A percentile compares a stretch with the other conserved stretches of the same genome.
These are phyloP conservation scores for Ophion costatus DNA, from an alignment of 2,888 invertebrate species.

Conservation along the genomic window DNA sequence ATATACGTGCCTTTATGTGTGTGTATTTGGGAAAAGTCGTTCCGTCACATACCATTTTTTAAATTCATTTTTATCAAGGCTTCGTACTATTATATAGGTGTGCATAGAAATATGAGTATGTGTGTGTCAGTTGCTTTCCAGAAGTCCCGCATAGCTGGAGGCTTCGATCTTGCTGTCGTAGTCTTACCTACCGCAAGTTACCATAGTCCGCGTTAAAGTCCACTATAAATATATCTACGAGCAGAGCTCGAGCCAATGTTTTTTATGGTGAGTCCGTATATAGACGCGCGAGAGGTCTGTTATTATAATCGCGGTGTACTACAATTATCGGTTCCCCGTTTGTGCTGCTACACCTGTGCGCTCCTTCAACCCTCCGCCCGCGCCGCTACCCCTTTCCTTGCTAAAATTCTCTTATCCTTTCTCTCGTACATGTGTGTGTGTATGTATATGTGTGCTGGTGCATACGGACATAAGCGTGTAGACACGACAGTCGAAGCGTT, in stretches of 20 bases:
- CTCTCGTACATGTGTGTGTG: slow-evolving; percentile 6
- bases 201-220: slow-evolving; percentile 7
- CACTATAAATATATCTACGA: slow-evolving; percentile 23
- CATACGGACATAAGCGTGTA: slow-evolving; percentile 3
- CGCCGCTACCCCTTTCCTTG: not conserved
- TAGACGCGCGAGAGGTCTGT: slow-evolving; percentile 67
- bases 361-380: slow-evolving; percentile 28
- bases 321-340: slow-evolving; percentile 73
- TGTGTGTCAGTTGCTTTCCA: not conserved
- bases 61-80: too few species aligned
- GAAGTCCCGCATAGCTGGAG: slow-evolving; percentile 4
- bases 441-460: not conserved
- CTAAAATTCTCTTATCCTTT: slow-evolving; percentile 33
- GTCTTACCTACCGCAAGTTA: slow-evolving; percentile 26
- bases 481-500: slow-evolving; percentile 13
- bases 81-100: not conserved
- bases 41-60: too few species aligned
- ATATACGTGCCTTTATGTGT: too few species aligned
- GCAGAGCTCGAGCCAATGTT: slow-evolving; percentile 1
- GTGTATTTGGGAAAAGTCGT: too few species aligned
- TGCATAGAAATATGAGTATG: not conserved
- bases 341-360: slow-evolving; percentile 71
- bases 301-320: slow-evolving; percentile 75
- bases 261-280: slow-evolving; percentile 23
- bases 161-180: slow-evolving; percentile 23